Evolutionary conservation across 2,888 invertebrate genomes (phyloP).

Genomic region (Macrosoma leucophasiata): DNA sequence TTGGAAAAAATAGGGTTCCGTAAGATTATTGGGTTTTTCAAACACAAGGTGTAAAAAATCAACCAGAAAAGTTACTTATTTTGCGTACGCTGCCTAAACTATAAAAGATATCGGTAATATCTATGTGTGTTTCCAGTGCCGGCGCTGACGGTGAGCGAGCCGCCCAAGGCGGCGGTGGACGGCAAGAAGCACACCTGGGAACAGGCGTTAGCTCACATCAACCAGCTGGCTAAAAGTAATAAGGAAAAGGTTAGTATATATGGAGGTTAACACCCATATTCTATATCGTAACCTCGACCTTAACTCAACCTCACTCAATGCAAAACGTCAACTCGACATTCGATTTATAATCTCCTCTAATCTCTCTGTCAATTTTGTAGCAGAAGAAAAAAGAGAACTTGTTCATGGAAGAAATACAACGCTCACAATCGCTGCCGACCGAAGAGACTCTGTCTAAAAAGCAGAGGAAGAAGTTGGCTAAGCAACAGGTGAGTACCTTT

Average conservation of each 20-base stretch:
- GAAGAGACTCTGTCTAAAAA: slow-evolving; percentile 52
- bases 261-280: too few relatives aligned
- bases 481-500: slow-evolving; percentile 44
- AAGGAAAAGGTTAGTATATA: slow-evolving; percentile 50
- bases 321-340: too few relatives aligned
- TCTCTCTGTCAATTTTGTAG: slow-evolving; percentile 26
- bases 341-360: too few relatives aligned
- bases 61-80: too few relatives aligned
- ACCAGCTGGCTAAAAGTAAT: slow-evolving; percentile 49
- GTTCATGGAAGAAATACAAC: slow-evolving; percentile 29
- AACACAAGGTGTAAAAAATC: too few relatives aligned
- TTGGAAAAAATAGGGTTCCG: too few relatives aligned
- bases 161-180: slow-evolving; percentile 19
- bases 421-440: slow-evolving; percentile 27
- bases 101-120: background rate
- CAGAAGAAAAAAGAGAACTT: slow-evolving; percentile 42
- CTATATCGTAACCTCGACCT: too few relatives aligned
- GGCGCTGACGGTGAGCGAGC: slow-evolving; percentile 34
- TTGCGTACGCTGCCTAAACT: too few relatives aligned
- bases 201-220: slow-evolving; percentile 65
- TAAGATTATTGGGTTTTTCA: too few relatives aligned
- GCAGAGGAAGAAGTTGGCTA: slow-evolving; percentile 54
- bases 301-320: too few relatives aligned
- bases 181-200: slow-evolving; percentile 64
- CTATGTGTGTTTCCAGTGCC: slow-evolving; percentile 27